Percentiles rank a stretch among this genome's conserved stretches.
phyloP scores from a whole-genome alignment of 1,140 invertebrate species.

The Psilanteris sp. region DNA sequence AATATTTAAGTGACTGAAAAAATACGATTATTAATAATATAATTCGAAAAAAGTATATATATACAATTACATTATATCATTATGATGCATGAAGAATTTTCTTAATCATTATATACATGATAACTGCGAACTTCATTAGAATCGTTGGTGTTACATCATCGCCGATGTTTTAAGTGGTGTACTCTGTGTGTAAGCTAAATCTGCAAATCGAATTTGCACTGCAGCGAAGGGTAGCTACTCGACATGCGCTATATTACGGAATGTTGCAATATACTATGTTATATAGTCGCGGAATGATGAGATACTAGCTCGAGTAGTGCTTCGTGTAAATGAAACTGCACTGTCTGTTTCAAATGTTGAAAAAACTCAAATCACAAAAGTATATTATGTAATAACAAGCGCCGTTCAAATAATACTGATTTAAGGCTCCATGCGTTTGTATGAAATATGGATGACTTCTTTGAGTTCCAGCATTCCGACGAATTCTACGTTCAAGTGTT shows the following conservation, averaged over 20 bases:
- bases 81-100: conserved; percentile 26
- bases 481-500: too few species aligned
- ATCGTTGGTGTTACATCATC: conserved; percentile 45
- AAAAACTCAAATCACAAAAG: conserved; percentile 40
- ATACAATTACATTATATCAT: conserved; percentile 16
- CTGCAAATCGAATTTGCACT: conserved; percentile 49
- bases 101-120: conserved; percentile 26
- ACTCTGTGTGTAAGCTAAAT: conserved; percentile 49
- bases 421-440: conserved; percentile 2
- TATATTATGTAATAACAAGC: conserved; percentile 36
- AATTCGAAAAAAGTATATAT: conserved; percentile 10
- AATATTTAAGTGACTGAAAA: too few species aligned
- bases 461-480: too few species aligned
- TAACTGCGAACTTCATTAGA: conserved; percentile 45
- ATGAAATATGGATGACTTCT: not conserved
- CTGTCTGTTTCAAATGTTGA: conserved; percentile 38
- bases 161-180: conserved; percentile 44
- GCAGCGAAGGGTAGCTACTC: conserved; percentile 37
- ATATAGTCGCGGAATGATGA: conserved; percentile 50
- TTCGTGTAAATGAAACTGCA: conserved; percentile 48
- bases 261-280: conserved; percentile 37
- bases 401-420: conserved; percentile 18
- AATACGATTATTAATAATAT: too few species aligned
- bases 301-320: conserved; percentile 49
- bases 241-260: conserved; percentile 36